Evolutionary conservation across 2,113 vertebrate species (phyloP), one percentile per base, ranked within the genome.

Genomic region (Girardinichthys multiradiatus): DNA sequence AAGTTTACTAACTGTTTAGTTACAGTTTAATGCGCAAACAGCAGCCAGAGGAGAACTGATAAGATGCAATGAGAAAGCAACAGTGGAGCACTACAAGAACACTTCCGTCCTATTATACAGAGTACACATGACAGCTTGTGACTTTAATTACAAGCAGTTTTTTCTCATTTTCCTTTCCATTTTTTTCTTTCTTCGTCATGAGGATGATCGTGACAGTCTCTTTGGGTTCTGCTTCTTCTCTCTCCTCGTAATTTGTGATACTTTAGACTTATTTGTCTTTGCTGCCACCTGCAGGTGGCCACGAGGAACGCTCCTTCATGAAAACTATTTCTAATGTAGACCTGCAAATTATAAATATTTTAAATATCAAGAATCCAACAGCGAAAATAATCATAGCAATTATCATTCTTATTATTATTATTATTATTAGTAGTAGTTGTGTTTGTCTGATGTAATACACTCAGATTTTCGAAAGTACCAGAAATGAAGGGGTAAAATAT

Each of bases 111-210:
- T 77, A 10, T 74, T 76, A 81, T 13, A 64, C 65, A n/a, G 66
- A 82, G 73, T 13, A 82, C 77, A 76, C 88, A 86, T 88, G 87
- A 89, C 81, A 83, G 82, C 90, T 92, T 93, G 92, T 93, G 92
- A 93, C 92, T 92, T 88, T 60, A 60, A 91, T 93, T 90, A 89
- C 19, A 75, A 45, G 11, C 64, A 57, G 45, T 71, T 74, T 67
- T 70, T 74, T 74, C 1, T 79, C 3, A 13, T 59, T 70, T 70
- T 70, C 37, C 26, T 30, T 42, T 60, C 30, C 21, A 45, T 21
- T 48, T 30, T 67, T 13, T 17, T 4, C 13, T 60, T 4, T 67
- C 66, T 72, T 54, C 54, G 29, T 48, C 57, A 59, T 82, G 70
- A 58, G 29, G 58, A 31, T 72, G 68, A 65, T 57, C 65, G 67